Conservation (phyloP, 2,113 vertebrate species). For the Eudorcas thomsonii region DNA sequence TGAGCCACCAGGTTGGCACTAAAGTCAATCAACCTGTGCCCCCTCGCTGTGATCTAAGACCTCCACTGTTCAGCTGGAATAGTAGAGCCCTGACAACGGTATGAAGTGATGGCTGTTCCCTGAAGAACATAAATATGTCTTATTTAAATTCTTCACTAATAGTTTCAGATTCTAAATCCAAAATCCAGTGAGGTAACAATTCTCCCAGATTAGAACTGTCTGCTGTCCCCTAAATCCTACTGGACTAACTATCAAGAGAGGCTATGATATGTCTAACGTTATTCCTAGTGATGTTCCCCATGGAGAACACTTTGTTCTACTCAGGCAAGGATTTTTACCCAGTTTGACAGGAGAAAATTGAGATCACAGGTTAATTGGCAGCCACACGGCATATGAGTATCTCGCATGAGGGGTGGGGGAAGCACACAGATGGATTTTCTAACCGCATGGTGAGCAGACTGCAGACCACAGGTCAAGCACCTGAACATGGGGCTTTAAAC, state of each 20-base stretch:
- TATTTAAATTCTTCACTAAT: background rate
- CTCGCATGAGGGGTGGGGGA: too few species aligned
- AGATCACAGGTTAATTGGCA: background rate
- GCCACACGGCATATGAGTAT: fast-evolving
- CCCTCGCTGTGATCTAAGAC: background rate
- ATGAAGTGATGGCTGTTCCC: background rate
- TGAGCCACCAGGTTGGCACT: background rate
- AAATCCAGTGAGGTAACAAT: background rate
- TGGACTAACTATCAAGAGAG: background rate
- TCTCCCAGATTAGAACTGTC: background rate
- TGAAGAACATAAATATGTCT: background rate
- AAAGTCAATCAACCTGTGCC: background rate
- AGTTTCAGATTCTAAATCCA: background rate
- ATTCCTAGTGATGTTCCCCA: background rate
- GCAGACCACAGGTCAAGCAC: background rate
- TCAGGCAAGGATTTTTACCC: background rate
- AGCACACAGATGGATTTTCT: background rate
- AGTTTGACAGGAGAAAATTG: background rate
- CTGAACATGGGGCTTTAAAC: background rate
- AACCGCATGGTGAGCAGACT: background rate
- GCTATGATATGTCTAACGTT: background rate
- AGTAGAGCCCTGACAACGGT: background rate
- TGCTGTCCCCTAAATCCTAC: background rate
- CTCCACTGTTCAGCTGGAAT: background rate
- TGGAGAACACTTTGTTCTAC: background rate